These are phyloP conservation scores for Pediacus dermestoides DNA, from an alignment of 2,888 invertebrate genomes.

Conservation along the genomic window DNA sequence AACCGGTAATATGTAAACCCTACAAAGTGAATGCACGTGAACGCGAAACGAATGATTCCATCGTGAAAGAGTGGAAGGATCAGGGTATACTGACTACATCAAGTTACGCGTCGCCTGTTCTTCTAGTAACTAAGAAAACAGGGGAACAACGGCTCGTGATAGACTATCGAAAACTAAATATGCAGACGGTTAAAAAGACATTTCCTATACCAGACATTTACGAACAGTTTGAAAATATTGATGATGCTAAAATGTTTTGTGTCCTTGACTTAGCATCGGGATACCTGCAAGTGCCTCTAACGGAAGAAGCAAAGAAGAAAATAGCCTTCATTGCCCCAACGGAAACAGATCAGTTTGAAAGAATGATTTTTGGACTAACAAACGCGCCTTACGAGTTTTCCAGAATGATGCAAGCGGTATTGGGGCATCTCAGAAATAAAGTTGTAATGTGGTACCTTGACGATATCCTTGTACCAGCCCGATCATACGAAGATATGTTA, in stretches of 20 bases:
- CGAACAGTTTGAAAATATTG: slow-evolving; percentile 13
- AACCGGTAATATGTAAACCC: slow-evolving; percentile 15
- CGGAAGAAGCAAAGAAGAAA: slow-evolving; percentile 22
- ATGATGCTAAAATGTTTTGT: slow-evolving; percentile 11
- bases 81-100: slow-evolving; percentile 15
- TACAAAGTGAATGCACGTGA: slow-evolving; percentile 14
- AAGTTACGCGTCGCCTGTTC: slow-evolving; percentile 15
- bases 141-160: slow-evolving; percentile 21
- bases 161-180: slow-evolving; percentile 21
- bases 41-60: slow-evolving; percentile 11
- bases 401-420: slow-evolving; percentile 18
- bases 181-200: slow-evolving; percentile 15
- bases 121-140: slow-evolving; percentile 20
- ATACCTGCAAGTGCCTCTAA: slow-evolving; percentile 17
- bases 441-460: slow-evolving; percentile 11
- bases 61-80: slow-evolving; percentile 14
- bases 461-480: slow-evolving; percentile 12
- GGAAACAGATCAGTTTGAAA: slow-evolving; percentile 32
- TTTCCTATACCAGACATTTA: slow-evolving; percentile 18
- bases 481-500: slow-evolving; percentile 13
- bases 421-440: slow-evolving; percentile 14
- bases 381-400: slow-evolving; percentile 33
- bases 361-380: slow-evolving; percentile 33
- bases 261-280: slow-evolving; percentile 15
- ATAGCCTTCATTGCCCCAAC: slow-evolving; percentile 37